Evolutionary conservation across 2,113 vertebrate genomes (phyloP), one percentile per base, ranked within the genome.

Genomic region (Zapornia atra): DNA sequence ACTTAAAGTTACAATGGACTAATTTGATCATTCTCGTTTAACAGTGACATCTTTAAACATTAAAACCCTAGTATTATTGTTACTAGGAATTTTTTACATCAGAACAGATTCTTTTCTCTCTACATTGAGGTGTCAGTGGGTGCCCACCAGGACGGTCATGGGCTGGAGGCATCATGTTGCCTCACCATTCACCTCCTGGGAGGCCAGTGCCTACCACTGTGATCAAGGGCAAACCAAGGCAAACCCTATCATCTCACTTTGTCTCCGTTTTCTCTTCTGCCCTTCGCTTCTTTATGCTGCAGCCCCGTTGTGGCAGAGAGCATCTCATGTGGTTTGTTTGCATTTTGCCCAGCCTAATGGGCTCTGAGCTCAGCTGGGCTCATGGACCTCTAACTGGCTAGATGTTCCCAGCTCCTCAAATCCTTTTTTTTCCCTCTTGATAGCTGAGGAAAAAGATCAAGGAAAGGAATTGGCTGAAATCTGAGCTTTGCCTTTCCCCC

Each of bases 21-120:
- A 82, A 92, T 87, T 89, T 85, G 88, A 87, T 88, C 80, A 53
- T 88, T 91, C 51, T 57, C 5, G 1, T 86, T 87, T 82, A 94
- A 76, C 11, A 60, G 63, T 65, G 83, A 68, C 33, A 54, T 51
- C 51, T 96, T 86, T 85, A 79, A 94, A 87, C 69, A 79, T 53
- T 81, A 86, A 75, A 78, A 17, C 21, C 25, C 17, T 51, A 24
- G 10, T 40, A 68, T 64, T 92, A 33, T 31, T 85, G 13, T 54
- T 65, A 59, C 28, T 53, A 26, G 57, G 12, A 48, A 29, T 38
- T 29, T 78, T 87, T 76, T 59, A 84, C 19, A 88, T 53, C 40
- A 40, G 71, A 91, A 40, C 22, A 68, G 12, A 50, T 42, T 91
- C 22, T 84, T 78, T 17, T 46, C 29, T 82, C 40, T 68, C 22